phyloP scores from a whole-genome alignment of 2,888 invertebrate species.

The Pseudococcus longispinus region DNA sequence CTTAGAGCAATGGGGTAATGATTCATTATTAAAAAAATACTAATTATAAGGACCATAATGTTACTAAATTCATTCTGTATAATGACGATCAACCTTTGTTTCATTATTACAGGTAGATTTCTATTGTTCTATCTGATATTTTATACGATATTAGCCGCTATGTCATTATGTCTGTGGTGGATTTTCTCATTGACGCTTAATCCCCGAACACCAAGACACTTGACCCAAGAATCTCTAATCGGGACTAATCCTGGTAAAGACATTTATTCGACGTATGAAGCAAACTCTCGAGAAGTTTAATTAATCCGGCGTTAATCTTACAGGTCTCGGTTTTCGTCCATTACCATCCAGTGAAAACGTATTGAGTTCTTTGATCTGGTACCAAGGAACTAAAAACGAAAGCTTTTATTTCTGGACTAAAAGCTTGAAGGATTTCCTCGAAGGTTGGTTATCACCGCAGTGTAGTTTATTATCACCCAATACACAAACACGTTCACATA shows the following conservation, averaged over 20 bases:
- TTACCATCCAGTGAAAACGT: conserved; percentile 82
- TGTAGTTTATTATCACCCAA: not conserved
- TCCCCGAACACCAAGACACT: conserved; percentile 89
- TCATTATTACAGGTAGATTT: conserved; percentile 80
- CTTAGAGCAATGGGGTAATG: conserved; percentile 38
- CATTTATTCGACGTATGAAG: not conserved
- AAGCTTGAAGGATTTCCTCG: conserved; percentile 76
- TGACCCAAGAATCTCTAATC: conserved; percentile 83
- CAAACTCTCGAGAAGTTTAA: not conserved
- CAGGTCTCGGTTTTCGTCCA: conserved; percentile 91
- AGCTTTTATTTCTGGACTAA: conserved; percentile 83
- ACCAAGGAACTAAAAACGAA: conserved; percentile 79
- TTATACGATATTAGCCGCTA: conserved; percentile 87
- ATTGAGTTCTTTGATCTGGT: conserved; percentile 95
- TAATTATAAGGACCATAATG: not conserved
- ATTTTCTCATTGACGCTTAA: conserved; percentile 91
- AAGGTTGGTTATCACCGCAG: conserved; percentile 68
- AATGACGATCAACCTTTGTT: not conserved
- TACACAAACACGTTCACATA: not conserved
- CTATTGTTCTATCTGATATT: conserved; percentile 93
- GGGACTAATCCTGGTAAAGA: conserved; percentile 87
- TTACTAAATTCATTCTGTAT: not conserved
- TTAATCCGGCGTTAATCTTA: not conserved
- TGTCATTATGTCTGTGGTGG: conserved; percentile 94
- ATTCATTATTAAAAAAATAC: not conserved